Percentiles rank a stretch among this genome's conserved stretches.
phyloP scores from a whole-genome alignment of 2,797 vertebrate genomes.

The Sitta carolinensis region DNA sequence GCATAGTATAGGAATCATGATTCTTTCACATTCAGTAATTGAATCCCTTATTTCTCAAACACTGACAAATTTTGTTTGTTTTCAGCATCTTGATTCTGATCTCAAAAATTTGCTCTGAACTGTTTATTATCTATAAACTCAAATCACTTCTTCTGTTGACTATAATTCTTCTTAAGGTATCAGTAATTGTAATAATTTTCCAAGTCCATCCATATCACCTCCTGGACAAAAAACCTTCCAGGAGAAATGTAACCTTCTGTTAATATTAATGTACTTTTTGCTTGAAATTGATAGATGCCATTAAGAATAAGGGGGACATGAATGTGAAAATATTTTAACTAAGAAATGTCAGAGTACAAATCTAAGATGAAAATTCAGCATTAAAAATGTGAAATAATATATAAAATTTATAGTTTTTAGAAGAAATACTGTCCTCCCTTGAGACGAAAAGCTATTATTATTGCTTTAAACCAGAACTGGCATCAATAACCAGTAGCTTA shows the following conservation, averaged over 20 bases:
- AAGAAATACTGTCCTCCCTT: neutral
- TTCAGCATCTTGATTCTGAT: neutral
- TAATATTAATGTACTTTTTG: neutral
- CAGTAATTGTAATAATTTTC: neutral
- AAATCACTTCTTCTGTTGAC: neutral
- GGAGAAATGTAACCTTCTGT: constrained; percentile 2
- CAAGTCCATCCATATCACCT: neutral
- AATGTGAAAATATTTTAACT: constrained; percentile 26
- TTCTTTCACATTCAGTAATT: neutral
- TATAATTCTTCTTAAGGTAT: neutral
- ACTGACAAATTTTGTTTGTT: neutral
- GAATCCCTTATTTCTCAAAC: neutral
- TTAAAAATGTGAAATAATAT: neutral
- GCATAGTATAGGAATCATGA: neutral
- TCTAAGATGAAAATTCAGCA: neutral
- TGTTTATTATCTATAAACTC: neutral
- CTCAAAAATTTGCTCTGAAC: neutral
- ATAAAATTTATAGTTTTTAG: neutral
- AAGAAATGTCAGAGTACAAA: neutral
- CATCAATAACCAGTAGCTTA: neutral
- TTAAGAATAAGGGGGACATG: neutral
- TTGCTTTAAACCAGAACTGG: neutral
- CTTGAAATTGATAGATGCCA: neutral
- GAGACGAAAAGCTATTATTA: neutral
- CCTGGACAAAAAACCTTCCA: neutral